Conservation (phyloP, 2,113 vertebrate genomes). For the Micromys minutus region DNA sequence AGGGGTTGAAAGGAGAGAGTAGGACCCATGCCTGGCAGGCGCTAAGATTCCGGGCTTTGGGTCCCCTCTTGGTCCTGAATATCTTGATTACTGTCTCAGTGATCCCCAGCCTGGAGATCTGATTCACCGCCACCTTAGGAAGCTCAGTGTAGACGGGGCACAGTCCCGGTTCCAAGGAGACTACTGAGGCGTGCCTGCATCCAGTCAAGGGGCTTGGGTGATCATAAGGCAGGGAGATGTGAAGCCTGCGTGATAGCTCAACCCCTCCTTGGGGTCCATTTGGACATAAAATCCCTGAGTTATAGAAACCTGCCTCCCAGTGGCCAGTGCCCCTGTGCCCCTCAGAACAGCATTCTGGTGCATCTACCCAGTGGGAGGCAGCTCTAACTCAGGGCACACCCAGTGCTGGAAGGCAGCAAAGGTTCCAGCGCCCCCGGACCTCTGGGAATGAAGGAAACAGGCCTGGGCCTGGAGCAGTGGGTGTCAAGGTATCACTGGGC, state of each 20-base stretch:
- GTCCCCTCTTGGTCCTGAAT: not conserved
- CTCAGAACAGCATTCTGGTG: not conserved
- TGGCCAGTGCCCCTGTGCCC: not conserved
- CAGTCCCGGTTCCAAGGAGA: not conserved
- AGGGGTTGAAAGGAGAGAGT: not conserved
- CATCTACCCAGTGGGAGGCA: not conserved
- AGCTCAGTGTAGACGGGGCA: not conserved
- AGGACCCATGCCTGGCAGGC: not conserved
- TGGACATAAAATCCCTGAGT: not conserved
- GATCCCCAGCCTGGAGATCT: too few species aligned
- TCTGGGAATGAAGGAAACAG: conserved; percentile 1
- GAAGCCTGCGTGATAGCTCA: not conserved
- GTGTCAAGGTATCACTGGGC: not conserved
- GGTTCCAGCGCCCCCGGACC: not conserved
- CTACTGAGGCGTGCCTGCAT: not conserved
- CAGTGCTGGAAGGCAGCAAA: rapidly evolving
- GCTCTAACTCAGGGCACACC: not conserved
- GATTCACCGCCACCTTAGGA: not conserved
- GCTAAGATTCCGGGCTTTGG: not conserved
- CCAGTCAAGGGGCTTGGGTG: not conserved
- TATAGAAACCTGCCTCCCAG: not conserved
- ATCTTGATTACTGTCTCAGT: not conserved
- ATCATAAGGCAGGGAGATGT: not conserved
- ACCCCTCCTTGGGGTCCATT: not conserved
- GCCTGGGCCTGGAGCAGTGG: conserved; percentile 20